phyloP scores from a whole-genome alignment of 2,888 invertebrate species.

The Apodemia duryi region DNA sequence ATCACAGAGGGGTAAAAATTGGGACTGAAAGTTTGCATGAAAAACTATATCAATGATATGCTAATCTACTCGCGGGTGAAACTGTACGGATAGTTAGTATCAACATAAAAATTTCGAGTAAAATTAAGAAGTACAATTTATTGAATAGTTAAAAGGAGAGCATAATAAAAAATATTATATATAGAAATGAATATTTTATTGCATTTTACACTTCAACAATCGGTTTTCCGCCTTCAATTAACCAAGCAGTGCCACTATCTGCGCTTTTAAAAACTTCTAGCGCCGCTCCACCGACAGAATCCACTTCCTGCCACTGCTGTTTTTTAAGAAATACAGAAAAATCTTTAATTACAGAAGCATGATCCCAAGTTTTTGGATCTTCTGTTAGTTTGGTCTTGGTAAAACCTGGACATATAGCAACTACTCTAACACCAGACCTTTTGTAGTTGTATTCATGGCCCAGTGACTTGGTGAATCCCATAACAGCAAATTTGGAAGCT shows the following conservation, averaged over 20 bases:
- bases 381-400: slow-evolving; percentile 55
- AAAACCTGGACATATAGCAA: slow-evolving; percentile 76
- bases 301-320: slow-evolving; percentile 45
- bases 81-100: no score
- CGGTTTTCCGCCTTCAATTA: slow-evolving; percentile 62
- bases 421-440: slow-evolving; percentile 68
- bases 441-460: slow-evolving; percentile 61
- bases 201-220: slow-evolving; percentile 24
- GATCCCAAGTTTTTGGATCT: slow-evolving; percentile 30
- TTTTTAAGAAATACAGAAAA: slow-evolving; percentile 34
- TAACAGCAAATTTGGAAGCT: slow-evolving; percentile 79
- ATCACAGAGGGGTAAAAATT: no score
- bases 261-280: slow-evolving; percentile 53
- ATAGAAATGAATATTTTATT: neutral
- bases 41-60: no score
- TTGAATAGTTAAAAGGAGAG: no score
- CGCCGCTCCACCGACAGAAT: slow-evolving; percentile 45
- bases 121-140: no score
- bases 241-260: slow-evolving; percentile 74
- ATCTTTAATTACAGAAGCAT: slow-evolving; percentile 32
- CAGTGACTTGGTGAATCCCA: slow-evolving; percentile 64
- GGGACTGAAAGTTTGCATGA: no score
- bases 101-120: no score
- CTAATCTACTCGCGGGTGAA: no score
- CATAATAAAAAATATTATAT: no score